A percentile compares a stretch with the other conserved stretches of the same genome.
phyloP scores from a whole-genome alignment of 2,113 vertebrate species.

The Riparia riparia region DNA sequence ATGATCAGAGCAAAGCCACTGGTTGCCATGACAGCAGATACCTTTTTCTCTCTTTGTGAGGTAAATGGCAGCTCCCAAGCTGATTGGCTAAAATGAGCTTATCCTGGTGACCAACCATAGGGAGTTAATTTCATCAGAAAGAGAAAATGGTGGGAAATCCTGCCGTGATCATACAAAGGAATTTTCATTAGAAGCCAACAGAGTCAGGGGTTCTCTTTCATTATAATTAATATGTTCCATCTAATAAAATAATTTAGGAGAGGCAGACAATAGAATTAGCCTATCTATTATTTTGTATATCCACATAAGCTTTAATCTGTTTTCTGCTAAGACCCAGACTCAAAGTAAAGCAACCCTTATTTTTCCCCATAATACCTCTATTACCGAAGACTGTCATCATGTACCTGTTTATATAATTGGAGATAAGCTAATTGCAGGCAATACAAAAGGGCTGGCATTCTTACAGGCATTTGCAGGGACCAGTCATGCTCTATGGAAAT shows the following conservation, averaged over 20 bases:
- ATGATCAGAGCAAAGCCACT: slow-evolving; percentile 74
- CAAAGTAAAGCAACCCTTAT: slow-evolving; percentile 70
- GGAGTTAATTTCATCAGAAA: slow-evolving; percentile 81
- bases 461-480: slow-evolving; percentile 46
- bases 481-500: neutral
- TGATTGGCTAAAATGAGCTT: slow-evolving; percentile 85
- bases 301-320: slow-evolving; percentile 69
- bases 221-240: slow-evolving; percentile 79
- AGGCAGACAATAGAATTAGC: slow-evolving; percentile 73
- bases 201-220: slow-evolving; percentile 74
- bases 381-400: slow-evolving; percentile 40
- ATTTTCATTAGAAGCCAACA: slow-evolving; percentile 79
- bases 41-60: slow-evolving; percentile 77
- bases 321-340: slow-evolving; percentile 68
- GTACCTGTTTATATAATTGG: slow-evolving; percentile 70
- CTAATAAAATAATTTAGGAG: slow-evolving; percentile 80
- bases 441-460: slow-evolving; percentile 65
- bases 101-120: slow-evolving; percentile 78
- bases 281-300: slow-evolving; percentile 70
- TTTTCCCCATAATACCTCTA: slow-evolving; percentile 68
- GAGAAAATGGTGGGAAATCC: slow-evolving; percentile 80
- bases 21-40: slow-evolving; percentile 85
- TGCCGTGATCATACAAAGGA: slow-evolving; percentile 75
- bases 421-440: slow-evolving; percentile 72
- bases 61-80: slow-evolving; percentile 83